These are phyloP conservation scores for Xerus inauris DNA, from an alignment of 2,113 vertebrate genomes.

Conservation along the genomic window DNA sequence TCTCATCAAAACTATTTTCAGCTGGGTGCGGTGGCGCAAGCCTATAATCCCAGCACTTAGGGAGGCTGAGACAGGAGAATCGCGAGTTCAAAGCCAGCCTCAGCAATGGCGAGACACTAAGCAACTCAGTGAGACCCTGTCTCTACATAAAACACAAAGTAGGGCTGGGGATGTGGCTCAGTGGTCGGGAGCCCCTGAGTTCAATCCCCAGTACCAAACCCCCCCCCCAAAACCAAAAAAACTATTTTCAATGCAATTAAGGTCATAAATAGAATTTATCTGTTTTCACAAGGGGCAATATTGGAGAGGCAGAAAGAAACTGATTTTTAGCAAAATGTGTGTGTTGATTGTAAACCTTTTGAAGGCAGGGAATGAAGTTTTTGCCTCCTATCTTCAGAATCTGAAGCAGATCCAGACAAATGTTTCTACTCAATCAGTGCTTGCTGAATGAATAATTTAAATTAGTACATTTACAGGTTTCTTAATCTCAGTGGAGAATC, in stretches of 20 bases:
- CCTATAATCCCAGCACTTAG: no score
- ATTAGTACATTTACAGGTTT: neutral
- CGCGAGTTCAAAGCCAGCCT: no score
- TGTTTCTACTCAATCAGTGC: constrained; percentile 18
- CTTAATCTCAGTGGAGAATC: constrained; percentile 3
- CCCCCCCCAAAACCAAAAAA: no score
- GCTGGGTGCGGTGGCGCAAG: no score
- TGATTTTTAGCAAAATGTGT: neutral
- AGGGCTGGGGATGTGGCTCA: no score
- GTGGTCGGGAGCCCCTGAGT: no score
- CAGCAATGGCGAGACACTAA: no score
- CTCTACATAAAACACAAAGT: no score
- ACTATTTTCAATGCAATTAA: constrained; percentile 1
- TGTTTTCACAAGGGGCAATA: neutral
- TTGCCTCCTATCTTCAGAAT: neutral
- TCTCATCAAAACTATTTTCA: constrained; percentile 20
- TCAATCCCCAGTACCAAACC: no score
- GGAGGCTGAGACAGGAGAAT: no score
- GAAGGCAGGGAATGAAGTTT: constrained; percentile 31
- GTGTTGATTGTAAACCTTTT: neutral
- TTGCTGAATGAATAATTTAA: constrained; percentile 10
- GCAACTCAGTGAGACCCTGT: no score
- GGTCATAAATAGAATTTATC: neutral
- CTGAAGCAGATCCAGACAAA: neutral
- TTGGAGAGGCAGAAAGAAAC: neutral